These are phyloP conservation scores for Vidua chalybeata DNA, from an alignment of 2,113 vertebrate species.

Conservation along the genomic window DNA sequence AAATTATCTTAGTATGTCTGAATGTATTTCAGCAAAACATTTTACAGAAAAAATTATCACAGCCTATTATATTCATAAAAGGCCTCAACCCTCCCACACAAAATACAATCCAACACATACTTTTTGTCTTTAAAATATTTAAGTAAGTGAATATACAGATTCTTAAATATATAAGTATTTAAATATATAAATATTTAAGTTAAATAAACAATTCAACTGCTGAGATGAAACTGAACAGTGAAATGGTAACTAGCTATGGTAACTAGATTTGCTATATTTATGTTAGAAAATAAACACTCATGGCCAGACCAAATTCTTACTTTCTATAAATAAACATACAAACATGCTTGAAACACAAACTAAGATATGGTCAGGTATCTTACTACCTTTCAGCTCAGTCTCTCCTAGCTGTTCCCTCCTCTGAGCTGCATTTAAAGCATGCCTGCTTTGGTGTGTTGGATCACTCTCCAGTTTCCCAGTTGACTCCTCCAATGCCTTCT, in stretches of 20 bases:
- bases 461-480: slow-evolving; percentile 76
- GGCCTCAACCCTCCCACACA: neutral
- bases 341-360: neutral
- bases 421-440: slow-evolving; percentile 82
- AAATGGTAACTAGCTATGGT: neutral
- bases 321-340: neutral
- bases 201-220: neutral
- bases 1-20: neutral
- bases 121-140: neutral
- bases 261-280: neutral
- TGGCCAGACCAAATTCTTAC: neutral
- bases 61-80: neutral
- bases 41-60: neutral
- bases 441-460: slow-evolving; percentile 68
- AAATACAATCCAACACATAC: neutral
- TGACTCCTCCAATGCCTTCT: slow-evolving; percentile 75
- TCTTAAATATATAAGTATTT: too few species aligned
- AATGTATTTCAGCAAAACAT: neutral
- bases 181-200: neutral
- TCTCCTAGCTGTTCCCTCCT: slow-evolving; percentile 86
- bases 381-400: slow-evolving; percentile 76
- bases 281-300: neutral
- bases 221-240: neutral
- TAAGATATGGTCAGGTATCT: fast-evolving
- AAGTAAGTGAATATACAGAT: neutral